Base-by-base conservation (phyloP, 2,888 invertebrate genomes). In the Drosophila meridionalis region DNA sequence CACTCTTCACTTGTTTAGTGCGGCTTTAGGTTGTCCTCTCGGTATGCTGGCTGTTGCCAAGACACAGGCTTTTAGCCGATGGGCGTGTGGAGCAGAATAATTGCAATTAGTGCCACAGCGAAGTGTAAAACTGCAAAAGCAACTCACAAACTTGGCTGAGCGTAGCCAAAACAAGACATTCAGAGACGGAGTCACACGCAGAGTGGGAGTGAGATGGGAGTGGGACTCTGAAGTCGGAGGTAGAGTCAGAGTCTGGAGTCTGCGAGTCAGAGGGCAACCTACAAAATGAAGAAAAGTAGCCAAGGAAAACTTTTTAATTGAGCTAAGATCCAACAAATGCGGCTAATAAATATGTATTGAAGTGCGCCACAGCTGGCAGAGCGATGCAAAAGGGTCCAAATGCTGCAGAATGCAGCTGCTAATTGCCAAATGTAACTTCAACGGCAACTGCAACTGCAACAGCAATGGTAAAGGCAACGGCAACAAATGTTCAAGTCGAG, bases 301-400 rank as follows among this genome's bases (percentile, higher is more conserved):
- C 70, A 80, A 84, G 89, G 73, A 82, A 87, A 90, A 87, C 78
- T 88, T 87, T 87, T 90, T 87, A 87, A 87, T 87, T 87, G 87
- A 88, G 87, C 90, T 78, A 88, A 90, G 87, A 86, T 88, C 89
- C 87, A 87, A 90, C 87, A 86, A 87, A 87, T 90, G 87, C 87
- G 89, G 90, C 87, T 87, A 88, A 87, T 87, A 87, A 87, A 87
- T 87, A 87, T 87, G 90, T 90, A 87, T 90, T 87, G 83, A 81
- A 82, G 79, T 77, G 80, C 73, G 52, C 66, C 53, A 42, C 2
- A 3, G 40, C 38, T 36, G n/a, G 59, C n/a, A 52, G 36, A 9
- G 50, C 38, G 11, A 40, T 50, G 12, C 65, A 63, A 66, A 55
- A 64, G 52, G 47, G 52, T 36, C 38, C 42, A 57, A 73, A 60